Base-by-base conservation (phyloP, 2,888 invertebrate species). In the Amphipyra tragopoginis region DNA sequence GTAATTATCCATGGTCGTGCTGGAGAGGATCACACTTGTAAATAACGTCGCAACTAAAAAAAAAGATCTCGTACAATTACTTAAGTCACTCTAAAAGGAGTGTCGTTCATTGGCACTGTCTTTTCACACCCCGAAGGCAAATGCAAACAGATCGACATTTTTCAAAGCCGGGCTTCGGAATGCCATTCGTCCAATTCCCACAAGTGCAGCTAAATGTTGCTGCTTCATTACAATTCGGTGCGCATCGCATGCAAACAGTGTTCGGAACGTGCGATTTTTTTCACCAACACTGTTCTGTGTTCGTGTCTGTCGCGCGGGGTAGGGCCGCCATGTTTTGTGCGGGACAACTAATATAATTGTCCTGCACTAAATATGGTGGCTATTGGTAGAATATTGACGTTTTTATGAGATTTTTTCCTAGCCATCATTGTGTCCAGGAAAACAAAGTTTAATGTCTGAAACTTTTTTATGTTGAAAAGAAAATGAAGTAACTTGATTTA, bases 241-340 rank as follows among this genome's bases (percentile, higher is more conserved):
- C 65, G 79, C 85, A 81, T 72, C 50, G 56, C 69, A 88, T 89
- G 88, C 84, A 82, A 87, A 89, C 86, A 62, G 49, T 38, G 65
- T 49, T 56, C 44, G 39, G 65, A 64, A 71, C 79, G 80, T 77
- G 79, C 64, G 68, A 79, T 80, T 77, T 79, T 78, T 79, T 79
- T 75, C 77, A 72, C 80, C 56, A 60, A 72, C 72, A 53, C 47
- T 63, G 67, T 75, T 74, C 72, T 51, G 42, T 63, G 67, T 75
- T 75, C 82, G 83, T 81, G 86, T 70, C 42, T 63, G 71, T 53
- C 62, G 59, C 60, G 15, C 6, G 6, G 45, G 4, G 52, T 72
- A 67, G 38, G 14, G 15, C 8, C 5, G 9, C 64, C 62, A 66
- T 61, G 47, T 34, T 65, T 48, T 2, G n/a, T 13, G 0, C 9